Percentiles rank a stretch among this genome's conserved stretches.
Conservation (phyloP, 2,113 vertebrate genomes). For the Eulemur macaco region DNA sequence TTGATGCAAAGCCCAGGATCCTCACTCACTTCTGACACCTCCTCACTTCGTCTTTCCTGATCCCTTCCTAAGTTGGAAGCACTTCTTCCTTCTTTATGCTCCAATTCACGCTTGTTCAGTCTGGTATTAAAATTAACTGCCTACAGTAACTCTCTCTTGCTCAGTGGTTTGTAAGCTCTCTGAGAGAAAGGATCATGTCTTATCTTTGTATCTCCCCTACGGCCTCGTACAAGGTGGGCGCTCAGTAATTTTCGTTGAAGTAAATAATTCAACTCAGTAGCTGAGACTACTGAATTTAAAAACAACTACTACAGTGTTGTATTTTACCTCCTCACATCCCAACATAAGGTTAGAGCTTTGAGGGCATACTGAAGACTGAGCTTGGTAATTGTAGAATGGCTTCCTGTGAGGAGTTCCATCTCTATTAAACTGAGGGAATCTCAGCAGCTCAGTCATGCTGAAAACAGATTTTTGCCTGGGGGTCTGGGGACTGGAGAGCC, state of each 20-base stretch:
- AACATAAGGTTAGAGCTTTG: neutral
- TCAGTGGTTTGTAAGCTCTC: neutral
- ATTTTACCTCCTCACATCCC: slow-evolving; percentile 3
- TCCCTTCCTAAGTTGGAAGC: neutral
- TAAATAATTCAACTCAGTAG: neutral
- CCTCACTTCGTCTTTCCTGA: neutral
- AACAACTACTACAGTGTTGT: neutral
- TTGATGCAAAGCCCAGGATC: neutral
- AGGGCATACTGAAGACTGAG: neutral
- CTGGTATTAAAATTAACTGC: neutral
- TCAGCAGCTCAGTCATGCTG: neutral
- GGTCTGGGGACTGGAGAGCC: neutral
- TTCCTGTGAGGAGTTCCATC: neutral
- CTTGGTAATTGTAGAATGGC: neutral
- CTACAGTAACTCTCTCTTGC: neutral
- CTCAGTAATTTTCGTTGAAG: neutral
- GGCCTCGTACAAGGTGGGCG: neutral
- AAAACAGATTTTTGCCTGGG: slow-evolving; percentile 14
- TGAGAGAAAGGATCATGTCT: neutral
- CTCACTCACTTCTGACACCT: neutral
- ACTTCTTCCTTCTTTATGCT: slow-evolving; percentile 14
- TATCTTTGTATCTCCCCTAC: neutral
- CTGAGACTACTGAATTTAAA: neutral
- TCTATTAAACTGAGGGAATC: neutral
- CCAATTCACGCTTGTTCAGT: neutral